Conservation (phyloP, 2,797 vertebrate species). For the Sylvilagus floridanus region DNA sequence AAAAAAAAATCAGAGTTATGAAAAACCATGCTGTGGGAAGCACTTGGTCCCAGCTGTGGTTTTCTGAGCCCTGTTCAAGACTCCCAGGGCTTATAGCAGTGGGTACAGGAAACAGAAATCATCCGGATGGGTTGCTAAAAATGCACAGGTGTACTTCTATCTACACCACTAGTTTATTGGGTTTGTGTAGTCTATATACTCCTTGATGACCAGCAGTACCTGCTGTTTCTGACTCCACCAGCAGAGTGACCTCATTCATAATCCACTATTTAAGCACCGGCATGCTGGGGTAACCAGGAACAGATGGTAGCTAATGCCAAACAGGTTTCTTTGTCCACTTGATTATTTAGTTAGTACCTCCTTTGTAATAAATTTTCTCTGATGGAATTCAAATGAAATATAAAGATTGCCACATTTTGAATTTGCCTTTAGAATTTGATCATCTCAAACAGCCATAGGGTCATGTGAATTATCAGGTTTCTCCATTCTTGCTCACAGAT, state of each 20-base stretch:
- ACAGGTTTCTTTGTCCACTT: background rate
- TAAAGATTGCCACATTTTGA: background rate
- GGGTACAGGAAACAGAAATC: background rate
- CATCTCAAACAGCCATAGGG: background rate
- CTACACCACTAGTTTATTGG: background rate
- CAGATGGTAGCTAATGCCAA: background rate
- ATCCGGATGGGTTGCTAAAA: background rate
- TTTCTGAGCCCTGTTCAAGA: background rate
- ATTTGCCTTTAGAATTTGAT: background rate
- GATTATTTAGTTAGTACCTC: background rate
- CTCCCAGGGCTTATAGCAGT: background rate
- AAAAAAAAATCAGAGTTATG: background rate
- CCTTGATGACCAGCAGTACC: background rate
- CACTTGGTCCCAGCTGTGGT: background rate
- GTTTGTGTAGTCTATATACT: background rate
- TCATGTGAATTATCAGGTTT: background rate
- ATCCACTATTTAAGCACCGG: background rate
- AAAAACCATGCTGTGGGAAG: background rate
- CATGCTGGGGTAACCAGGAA: background rate
- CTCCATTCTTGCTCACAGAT: background rate
- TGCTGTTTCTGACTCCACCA: background rate
- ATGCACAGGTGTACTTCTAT: background rate
- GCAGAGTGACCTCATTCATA: background rate
- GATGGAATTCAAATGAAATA: background rate
- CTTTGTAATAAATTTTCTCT: background rate